phyloP scores from a whole-genome alignment of 2,888 invertebrate species.

The Linnaemya tessellans region DNA sequence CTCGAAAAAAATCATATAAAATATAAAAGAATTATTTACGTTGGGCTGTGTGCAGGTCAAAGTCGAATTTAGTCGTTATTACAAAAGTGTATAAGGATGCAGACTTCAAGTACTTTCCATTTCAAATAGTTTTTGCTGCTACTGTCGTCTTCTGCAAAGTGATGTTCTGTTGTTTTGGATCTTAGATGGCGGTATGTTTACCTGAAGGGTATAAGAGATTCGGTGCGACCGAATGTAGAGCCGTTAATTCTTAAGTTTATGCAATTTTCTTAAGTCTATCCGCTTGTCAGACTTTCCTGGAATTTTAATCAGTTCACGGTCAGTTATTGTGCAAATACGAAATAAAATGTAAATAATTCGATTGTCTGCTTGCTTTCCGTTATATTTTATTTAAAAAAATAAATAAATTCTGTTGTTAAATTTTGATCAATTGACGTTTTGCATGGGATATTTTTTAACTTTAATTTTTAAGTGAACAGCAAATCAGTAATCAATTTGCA shows the following conservation, averaged over 20 bases:
- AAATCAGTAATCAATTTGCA: background rate
- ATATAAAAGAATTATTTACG: too few species aligned
- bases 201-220: background rate
- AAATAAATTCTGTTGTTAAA: background rate
- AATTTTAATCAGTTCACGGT: conserved; percentile 77
- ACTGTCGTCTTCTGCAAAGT: background rate
- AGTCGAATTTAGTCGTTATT: too few species aligned
- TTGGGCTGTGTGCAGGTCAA: too few species aligned
- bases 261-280: conserved; percentile 39
- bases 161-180: background rate
- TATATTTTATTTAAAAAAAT: background rate
- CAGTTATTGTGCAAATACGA: conserved; percentile 61
- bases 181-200: background rate
- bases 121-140: too few species aligned
- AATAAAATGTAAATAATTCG: conserved; percentile 16
- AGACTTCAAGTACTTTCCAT: too few species aligned
- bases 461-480: conserved; percentile 2
- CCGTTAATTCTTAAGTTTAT: background rate
- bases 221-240: background rate
- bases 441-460: background rate
- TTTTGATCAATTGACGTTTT: background rate
- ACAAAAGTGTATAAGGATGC: too few species aligned
- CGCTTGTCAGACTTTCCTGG: conserved; percentile 74
- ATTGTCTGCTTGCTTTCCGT: background rate
- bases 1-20: too few species aligned